Conservation (phyloP, 2,113 vertebrate genomes). For the Rhynchopsitta pachyrhyncha region DNA sequence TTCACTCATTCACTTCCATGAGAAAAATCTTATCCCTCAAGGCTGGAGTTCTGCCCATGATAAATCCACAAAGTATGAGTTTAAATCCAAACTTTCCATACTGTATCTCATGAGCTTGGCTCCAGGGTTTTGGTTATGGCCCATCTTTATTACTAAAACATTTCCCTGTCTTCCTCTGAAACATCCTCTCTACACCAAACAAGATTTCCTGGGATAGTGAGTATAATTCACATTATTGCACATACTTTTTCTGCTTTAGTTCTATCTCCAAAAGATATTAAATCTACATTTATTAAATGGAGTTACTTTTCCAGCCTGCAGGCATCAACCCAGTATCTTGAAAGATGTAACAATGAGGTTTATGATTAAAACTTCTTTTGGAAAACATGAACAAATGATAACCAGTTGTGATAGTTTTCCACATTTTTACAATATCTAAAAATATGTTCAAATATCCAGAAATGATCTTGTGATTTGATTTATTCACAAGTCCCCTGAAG, state of each 20-base stretch:
- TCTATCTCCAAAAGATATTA: slow-evolving; percentile 71
- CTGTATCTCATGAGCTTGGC: not conserved
- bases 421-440: slow-evolving; percentile 81
- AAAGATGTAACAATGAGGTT: slow-evolving; percentile 68
- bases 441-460: slow-evolving; percentile 80
- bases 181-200: slow-evolving; percentile 35
- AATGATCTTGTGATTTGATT: slow-evolving; percentile 83
- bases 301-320: slow-evolving; percentile 65
- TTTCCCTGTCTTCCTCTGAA: slow-evolving; percentile 38
- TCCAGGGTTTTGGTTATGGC: slow-evolving; percentile 12
- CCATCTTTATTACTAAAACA: slow-evolving; percentile 34
- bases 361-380: slow-evolving; percentile 74
- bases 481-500: slow-evolving; percentile 82
- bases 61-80: slow-evolving; percentile 3
- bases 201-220: slow-evolving; percentile 49
- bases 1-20: not conserved
- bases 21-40: not conserved
- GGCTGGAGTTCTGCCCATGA: not conserved
- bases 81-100: slow-evolving; percentile 25
- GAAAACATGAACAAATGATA: slow-evolving; percentile 80
- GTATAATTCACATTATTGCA: slow-evolving; percentile 43
- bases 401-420: slow-evolving; percentile 81
- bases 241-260: slow-evolving; percentile 52
- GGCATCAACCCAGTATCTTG: slow-evolving; percentile 46
- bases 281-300: slow-evolving; percentile 72